Percentiles rank a stretch among this genome's conserved stretches.
Evolutionary conservation across 2,888 invertebrate species (phyloP).

Genomic region (Agelastica alni): DNA sequence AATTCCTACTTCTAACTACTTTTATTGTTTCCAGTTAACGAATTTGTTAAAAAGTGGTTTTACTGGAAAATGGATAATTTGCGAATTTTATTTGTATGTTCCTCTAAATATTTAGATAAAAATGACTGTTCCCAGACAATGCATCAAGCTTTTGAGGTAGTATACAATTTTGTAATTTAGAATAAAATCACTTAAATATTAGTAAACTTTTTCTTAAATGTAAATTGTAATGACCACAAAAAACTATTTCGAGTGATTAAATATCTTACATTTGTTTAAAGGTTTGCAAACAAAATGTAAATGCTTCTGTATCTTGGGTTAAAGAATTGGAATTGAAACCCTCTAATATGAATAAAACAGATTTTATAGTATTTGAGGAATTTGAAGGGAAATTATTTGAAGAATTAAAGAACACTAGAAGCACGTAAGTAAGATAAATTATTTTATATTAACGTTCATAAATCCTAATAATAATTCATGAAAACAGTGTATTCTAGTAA

Average conservation of each 20-base stretch:
- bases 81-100: slow-evolving; percentile 60
- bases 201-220: too few relatives aligned
- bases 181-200: too few relatives aligned
- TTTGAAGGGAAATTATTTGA: slow-evolving; percentile 77
- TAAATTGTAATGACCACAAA: too few relatives aligned
- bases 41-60: too few relatives aligned
- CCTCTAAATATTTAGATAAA: slow-evolving; percentile 57
- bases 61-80: slow-evolving; percentile 46
- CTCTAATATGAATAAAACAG: slow-evolving; percentile 64
- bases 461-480: too few relatives aligned
- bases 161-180: too few relatives aligned
- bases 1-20: too few relatives aligned
- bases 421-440: slow-evolving; percentile 64
- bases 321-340: slow-evolving; percentile 63
- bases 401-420: slow-evolving; percentile 65
- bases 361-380: slow-evolving; percentile 77
- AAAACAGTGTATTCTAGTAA: too few relatives aligned
- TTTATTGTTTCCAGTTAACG: too few relatives aligned
- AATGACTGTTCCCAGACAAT: slow-evolving; percentile 64
- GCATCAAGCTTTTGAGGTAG: slow-evolving; percentile 66
- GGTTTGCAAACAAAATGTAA: slow-evolving; percentile 60
- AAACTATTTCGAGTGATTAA: too few relatives aligned
- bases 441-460: too few relatives aligned
- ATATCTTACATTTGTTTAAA: slow-evolving; percentile 29
- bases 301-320: slow-evolving; percentile 67